These are phyloP conservation scores for Melierax canorus DNA, from an alignment of 2,113 vertebrate species.

Conservation along the genomic window DNA sequence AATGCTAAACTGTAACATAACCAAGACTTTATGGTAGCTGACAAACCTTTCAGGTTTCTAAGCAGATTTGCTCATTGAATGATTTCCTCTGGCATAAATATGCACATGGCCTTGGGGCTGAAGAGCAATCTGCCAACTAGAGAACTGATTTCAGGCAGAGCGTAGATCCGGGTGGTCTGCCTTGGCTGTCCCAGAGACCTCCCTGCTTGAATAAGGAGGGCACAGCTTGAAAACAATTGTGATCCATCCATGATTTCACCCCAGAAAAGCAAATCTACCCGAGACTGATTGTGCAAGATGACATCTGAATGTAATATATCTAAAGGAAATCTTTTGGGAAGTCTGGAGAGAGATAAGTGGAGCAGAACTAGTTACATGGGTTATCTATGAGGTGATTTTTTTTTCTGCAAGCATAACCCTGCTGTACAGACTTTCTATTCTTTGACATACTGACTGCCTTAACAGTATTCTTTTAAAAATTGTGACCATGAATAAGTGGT, in stretches of 20 bases:
- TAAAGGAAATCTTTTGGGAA: not conserved
- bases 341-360: not conserved
- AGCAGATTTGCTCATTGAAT: not conserved
- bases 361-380: not conserved
- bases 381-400: not conserved
- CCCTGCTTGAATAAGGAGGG: not conserved
- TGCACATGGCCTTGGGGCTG: not conserved
- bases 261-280: not conserved
- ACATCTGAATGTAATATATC: not conserved
- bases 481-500: not conserved
- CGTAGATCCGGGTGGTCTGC: not conserved
- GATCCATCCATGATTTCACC: not conserved
- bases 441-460: not conserved
- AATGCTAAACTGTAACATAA: not conserved
- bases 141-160: not conserved
- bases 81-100: not conserved
- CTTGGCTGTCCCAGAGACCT: not conserved
- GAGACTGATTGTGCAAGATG: not conserved
- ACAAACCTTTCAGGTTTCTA: not conserved
- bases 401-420: not conserved
- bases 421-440: not conserved
- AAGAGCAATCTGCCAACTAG: not conserved
- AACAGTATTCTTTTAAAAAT: not conserved
- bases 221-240: not conserved
- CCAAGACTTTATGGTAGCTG: not conserved